These are phyloP conservation scores for Brachyhypopomus gauderio DNA, from an alignment of 2,113 vertebrate species.

Conservation along the genomic window DNA sequence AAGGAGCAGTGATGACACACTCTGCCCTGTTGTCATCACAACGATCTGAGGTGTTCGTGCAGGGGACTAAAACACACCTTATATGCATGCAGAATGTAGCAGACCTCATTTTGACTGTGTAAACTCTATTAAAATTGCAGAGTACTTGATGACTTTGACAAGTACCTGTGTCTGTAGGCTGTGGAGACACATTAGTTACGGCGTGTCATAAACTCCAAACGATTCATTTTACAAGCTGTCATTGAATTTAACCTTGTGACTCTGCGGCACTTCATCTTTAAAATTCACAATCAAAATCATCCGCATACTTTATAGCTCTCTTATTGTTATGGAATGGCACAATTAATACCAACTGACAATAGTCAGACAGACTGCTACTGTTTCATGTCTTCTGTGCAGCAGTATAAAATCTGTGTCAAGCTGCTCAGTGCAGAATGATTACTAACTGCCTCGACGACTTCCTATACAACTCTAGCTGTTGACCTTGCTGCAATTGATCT, in stretches of 20 bases:
- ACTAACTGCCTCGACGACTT: slow-evolving; percentile 18
- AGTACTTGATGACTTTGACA: background rate
- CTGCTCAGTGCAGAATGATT: background rate
- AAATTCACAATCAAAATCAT: background rate
- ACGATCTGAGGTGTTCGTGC: too few species aligned
- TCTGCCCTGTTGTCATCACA: too few species aligned
- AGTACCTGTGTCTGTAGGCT: background rate
- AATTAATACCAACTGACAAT: background rate
- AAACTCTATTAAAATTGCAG: slow-evolving; percentile 2
- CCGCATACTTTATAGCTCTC: background rate
- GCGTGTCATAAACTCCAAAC: background rate
- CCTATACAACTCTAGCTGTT: background rate
- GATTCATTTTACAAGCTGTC: background rate
- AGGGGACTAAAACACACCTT: background rate
- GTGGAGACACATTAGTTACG: background rate
- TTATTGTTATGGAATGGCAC: background rate
- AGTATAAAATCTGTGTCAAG: background rate
- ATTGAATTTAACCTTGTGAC: background rate
- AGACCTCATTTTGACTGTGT: background rate
- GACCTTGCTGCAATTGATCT: slow-evolving; percentile 60
- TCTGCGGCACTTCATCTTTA: background rate
- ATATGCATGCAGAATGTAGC: background rate
- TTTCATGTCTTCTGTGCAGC: background rate
- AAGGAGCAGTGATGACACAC: background rate
- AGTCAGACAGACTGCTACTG: background rate